Evolutionary conservation across 2,113 vertebrate species (phyloP).

Genomic region (Hassar affinis): DNA sequence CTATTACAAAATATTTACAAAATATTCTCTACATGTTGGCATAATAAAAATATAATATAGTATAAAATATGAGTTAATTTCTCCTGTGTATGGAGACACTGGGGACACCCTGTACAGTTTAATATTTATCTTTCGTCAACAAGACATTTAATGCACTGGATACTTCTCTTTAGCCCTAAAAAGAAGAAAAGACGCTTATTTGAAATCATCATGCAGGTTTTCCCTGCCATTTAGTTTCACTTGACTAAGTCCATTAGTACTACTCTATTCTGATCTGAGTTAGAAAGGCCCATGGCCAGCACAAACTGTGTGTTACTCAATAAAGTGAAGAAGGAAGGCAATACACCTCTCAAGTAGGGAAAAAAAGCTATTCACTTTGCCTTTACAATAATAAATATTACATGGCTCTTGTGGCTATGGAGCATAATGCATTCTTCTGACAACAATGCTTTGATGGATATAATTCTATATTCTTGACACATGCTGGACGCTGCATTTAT

Average conservation of each 20-base stretch:
- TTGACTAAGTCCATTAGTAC: constrained; percentile 31
- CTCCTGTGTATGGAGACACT: too few relatives aligned
- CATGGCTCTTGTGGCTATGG: constrained; percentile 29
- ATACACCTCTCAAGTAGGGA: constrained; percentile 38
- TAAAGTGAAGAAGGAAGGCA: constrained; percentile 24
- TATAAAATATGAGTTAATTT: too few relatives aligned
- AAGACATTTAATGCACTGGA: not conserved
- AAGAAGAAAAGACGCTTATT: not conserved
- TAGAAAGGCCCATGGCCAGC: constrained; percentile 48
- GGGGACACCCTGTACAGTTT: too few relatives aligned
- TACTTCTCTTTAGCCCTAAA: not conserved
- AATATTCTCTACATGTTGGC: too few relatives aligned
- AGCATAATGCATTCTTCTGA: constrained; percentile 39
- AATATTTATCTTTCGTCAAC: not conserved
- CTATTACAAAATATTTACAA: too few relatives aligned
- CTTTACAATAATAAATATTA: constrained; percentile 54
- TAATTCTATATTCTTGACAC: constrained; percentile 38
- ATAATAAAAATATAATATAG: too few relatives aligned
- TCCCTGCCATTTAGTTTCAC: not conserved
- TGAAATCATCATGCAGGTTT: constrained; percentile 11
- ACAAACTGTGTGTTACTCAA: constrained; percentile 46
- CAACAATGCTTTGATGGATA: constrained; percentile 38
- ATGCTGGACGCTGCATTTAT: constrained; percentile 32
- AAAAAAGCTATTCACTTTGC: constrained; percentile 43
- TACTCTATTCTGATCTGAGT: constrained; percentile 41